Base-by-base conservation (phyloP, 2,797 vertebrate genomes). In the Dipus sagitta region DNA sequence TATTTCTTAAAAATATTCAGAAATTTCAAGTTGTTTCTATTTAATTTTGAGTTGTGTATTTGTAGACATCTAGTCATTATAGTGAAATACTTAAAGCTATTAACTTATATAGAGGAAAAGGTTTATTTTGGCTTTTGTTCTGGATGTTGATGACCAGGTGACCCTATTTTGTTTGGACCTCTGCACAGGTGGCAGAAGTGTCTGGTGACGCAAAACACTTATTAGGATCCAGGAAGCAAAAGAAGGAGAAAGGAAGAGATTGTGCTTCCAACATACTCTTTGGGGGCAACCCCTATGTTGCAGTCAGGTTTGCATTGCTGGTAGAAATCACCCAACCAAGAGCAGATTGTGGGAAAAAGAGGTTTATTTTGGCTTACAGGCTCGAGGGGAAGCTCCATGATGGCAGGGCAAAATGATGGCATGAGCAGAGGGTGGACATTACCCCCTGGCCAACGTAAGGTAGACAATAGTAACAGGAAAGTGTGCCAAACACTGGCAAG, bases 31-130 rank as follows among this genome's bases (percentile, higher is more conserved):
- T 80, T 72, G 15, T 76, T 74, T 82, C 78, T 78, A 58, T n/a
- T 76, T 77, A 47, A 72, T n/a, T 88, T 52, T 88, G 32, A 87
- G 64, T 84, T 78, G 9, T 95, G 26, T 21, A 71, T 47, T 60
- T 23, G 18, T 79, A 78, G 38, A 23, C 8, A 64, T 86, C 54
- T 52, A 12, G 2, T 30, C 34, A 64, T 15, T 64, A 24, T 71
- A 79, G 71, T 23, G 72, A 64, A 79, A 64, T 86, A 30, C 18
- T 1, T 11, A 24, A n/a, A 38, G 58, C 12, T 30, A 62, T 47
- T 47, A 67, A 47, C 38, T 62, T 86, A 30, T 74, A 34, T 30
- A 86, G 32, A 42, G 54, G 74, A 64, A 85, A 58, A 38, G 24
- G 18, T 58, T 38, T 62, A 42, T 28, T 72, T 28, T 78, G 82